These are phyloP conservation scores for Halesus radiatus DNA, from an alignment of 1,140 invertebrate species.

Conservation along the genomic window DNA sequence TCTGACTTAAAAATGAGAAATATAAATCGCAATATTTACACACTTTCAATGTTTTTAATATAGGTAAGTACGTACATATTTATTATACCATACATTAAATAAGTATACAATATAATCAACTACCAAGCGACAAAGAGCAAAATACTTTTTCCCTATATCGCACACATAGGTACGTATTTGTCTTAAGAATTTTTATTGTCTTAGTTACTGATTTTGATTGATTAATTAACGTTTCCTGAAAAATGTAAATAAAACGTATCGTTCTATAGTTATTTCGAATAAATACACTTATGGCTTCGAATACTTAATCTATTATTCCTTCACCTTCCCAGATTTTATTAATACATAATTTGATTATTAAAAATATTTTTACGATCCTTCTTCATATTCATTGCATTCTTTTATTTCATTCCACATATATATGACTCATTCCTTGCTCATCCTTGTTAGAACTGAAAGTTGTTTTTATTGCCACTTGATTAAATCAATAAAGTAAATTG, in stretches of 20 bases:
- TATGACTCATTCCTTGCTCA: too few relatives aligned
- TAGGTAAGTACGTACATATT: conserved; percentile 10
- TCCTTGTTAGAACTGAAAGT: too few relatives aligned
- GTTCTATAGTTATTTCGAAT: too few relatives aligned
- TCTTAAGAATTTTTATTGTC: too few relatives aligned
- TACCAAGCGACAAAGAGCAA: too few relatives aligned
- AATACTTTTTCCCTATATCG: too few relatives aligned
- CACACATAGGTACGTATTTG: too few relatives aligned
- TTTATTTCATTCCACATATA: too few relatives aligned
- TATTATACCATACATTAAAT: neutral
- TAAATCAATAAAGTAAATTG: neutral
- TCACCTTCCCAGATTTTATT: conserved; percentile 37
- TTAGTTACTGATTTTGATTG: too few relatives aligned
- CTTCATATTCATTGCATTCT: neutral
- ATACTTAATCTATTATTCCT: conserved; percentile 40
- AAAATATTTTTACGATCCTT: conserved; percentile 6
- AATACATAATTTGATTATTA: conserved; percentile 37
- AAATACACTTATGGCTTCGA: conserved; percentile 28
- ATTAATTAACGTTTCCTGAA: too few relatives aligned
- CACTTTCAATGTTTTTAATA: neutral
- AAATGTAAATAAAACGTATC: neutral
- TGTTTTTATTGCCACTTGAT: neutral
- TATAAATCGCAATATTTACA: conserved; percentile 10
- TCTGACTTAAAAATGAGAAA: conserved; percentile 15
- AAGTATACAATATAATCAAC: neutral